A percentile compares a stretch with the other conserved stretches of the same genome.
phyloP scores from a whole-genome alignment of 1,140 invertebrate genomes.

The Drosophila triauraria region DNA sequence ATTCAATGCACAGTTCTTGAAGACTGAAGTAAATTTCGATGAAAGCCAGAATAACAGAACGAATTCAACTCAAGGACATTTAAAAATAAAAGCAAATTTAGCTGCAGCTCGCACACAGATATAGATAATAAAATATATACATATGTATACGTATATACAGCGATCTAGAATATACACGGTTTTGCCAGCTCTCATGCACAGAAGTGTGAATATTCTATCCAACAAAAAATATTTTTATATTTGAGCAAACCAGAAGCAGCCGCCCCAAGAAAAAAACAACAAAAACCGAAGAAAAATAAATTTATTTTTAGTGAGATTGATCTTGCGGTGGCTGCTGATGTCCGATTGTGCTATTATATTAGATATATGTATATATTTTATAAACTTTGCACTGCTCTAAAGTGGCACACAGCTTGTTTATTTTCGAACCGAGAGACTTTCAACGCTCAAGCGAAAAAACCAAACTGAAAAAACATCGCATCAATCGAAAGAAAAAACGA shows the following conservation, averaged over 20 bases:
- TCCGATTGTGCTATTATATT: slow-evolving; percentile 43
- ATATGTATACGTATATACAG: slow-evolving; percentile 9
- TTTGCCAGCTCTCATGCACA: slow-evolving; percentile 52
- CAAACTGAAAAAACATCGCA: slow-evolving; percentile 47
- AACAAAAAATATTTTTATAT: slow-evolving; percentile 60
- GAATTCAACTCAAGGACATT: slow-evolving; percentile 84
- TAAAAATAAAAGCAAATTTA: slow-evolving; percentile 82
- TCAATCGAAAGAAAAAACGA: slow-evolving; percentile 29
- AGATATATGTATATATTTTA: slow-evolving; percentile 61
- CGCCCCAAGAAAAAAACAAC: slow-evolving; percentile 8
- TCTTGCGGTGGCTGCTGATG: slow-evolving; percentile 58
- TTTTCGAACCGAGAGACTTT: slow-evolving; percentile 77
- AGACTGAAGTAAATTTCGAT: slow-evolving; percentile 30
- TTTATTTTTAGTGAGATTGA: slow-evolving; percentile 83
- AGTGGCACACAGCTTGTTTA: slow-evolving; percentile 82
- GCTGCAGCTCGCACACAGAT: slow-evolving; percentile 52
- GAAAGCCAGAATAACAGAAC: slow-evolving; percentile 50
- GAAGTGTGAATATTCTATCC: slow-evolving; percentile 48
- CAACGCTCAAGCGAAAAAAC: slow-evolving; percentile 57
- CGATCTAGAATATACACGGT: slow-evolving; percentile 43
- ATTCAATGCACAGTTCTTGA: slow-evolving; percentile 12
- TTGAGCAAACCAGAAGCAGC: slow-evolving; percentile 35
- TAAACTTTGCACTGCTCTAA: slow-evolving; percentile 72
- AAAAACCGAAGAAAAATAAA: slow-evolving; percentile 31
- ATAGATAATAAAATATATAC: slow-evolving; percentile 24